Evolutionary conservation across 2,113 vertebrate species (phyloP), one percentile per base, ranked within the genome.

Genomic region (Paratilapia polleni): DNA sequence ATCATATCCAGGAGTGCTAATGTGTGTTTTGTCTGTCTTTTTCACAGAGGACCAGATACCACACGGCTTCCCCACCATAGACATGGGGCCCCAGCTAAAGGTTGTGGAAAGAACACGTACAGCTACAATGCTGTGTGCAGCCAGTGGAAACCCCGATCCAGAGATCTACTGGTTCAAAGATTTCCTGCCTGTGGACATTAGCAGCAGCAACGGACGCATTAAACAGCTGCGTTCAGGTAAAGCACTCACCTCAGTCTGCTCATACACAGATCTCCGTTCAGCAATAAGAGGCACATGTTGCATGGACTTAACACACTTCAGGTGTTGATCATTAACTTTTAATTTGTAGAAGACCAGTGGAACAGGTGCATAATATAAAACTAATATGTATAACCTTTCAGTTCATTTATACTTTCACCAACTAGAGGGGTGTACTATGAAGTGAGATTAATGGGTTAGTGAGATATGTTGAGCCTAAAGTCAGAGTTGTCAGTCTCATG

Each of bases 91-190:
- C 0, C 98, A 99, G 95, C 96, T 99, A 88, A 99, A 99, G 92
- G 98, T 99, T 62, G 98, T 99, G 63, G 98, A 99, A 89, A 97
- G 96, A 88, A 98, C 97, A 0, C 97, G 97, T 28, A 99, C 98
- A 0, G 98, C 98, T 87, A 99, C 98, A 2, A 98, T 99, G 97
- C 94, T 99, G 52, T 99, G 98, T 15, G 98, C 98, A 2, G 98
- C 98, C 76, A 98, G 98, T 0, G 98, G 98, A 1, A 97, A 97
- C 87, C 98, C 98, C 0, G 98, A 99, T 80, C 98, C 98, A 0
- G 97, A 99, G 94, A 99, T 99, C 94, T 97, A 96, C 91, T 99
- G 98, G 98, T 99, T 98, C 93, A 99, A 99, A 94, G 98, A 99
- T 88, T 99, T 99, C 85, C 94, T 99, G 28, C 98, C 98, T 4